These are phyloP conservation scores for Ophthalmotilapia sp. DNA, from an alignment of 2,113 vertebrate genomes.

Conservation along the genomic window DNA sequence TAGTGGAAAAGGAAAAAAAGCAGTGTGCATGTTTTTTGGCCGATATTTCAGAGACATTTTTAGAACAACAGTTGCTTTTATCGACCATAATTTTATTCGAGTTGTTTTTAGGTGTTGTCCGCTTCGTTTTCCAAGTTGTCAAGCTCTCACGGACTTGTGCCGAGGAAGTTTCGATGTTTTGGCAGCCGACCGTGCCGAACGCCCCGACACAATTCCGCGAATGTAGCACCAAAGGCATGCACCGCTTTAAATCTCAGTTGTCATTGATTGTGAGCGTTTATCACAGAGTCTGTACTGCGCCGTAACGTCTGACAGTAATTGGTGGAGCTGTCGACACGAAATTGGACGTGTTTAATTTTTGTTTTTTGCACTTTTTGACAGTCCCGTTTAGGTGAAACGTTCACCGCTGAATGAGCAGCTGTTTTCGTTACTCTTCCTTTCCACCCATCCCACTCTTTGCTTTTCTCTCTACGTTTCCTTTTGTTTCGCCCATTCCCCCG, in stretches of 20 bases:
- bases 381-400: not conserved
- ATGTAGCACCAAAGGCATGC: not conserved
- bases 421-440: not conserved
- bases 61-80: conserved; percentile 52
- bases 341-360: not conserved
- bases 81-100: not conserved
- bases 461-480: conserved; percentile 28
- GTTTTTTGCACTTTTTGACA: not conserved
- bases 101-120: not conserved
- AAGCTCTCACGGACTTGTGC: not conserved
- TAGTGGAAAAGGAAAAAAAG: not conserved
- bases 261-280: not conserved
- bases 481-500: conserved; percentile 63
- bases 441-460: not conserved
- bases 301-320: not conserved
- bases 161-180: conserved; percentile 7
- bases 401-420: not conserved
- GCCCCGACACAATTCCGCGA: not conserved
- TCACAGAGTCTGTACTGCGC: not conserved
- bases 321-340: not conserved
- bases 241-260: not conserved
- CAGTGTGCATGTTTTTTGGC: conserved; percentile 35
- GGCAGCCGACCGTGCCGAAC: not conserved
- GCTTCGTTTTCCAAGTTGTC: conserved; percentile 8
- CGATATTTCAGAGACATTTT: conserved; percentile 50